Conservation (phyloP, 2,797 vertebrate genomes). For the Esox masquinongy region DNA sequence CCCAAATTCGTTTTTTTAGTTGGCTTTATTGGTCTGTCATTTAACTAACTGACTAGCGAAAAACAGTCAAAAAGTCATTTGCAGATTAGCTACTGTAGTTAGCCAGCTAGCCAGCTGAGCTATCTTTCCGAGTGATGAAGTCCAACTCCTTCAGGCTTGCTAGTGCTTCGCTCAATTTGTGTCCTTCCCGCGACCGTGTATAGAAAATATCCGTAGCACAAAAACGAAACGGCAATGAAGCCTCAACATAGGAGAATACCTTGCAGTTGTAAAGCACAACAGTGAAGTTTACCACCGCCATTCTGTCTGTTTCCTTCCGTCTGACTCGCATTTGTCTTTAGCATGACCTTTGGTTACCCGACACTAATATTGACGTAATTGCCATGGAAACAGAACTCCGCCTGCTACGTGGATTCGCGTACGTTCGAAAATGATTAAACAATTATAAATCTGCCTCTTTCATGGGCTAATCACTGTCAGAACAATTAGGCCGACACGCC, state of each 20-base stretch:
- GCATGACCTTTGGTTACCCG: constrained; percentile 70
- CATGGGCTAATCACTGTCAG: no score
- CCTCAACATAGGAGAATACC: constrained; percentile 29
- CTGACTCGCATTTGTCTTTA: constrained; percentile 59
- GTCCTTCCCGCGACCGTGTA: constrained; percentile 41
- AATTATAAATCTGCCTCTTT: background rate
- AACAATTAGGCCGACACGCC: no score
- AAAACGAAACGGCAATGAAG: constrained; percentile 18
- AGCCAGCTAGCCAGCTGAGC: constrained; percentile 21
- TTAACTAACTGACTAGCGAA: background rate
- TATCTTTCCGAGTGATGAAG: constrained; percentile 22
- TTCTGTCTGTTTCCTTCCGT: constrained; percentile 62
- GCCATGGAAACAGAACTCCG: constrained; percentile 63
- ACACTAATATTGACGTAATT: constrained; percentile 67
- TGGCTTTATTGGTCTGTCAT: background rate
- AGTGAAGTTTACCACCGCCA: constrained; percentile 47
- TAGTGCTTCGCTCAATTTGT: constrained; percentile 29
- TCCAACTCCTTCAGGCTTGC: constrained; percentile 24
- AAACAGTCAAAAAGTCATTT: background rate
- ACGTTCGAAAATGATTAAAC: constrained; percentile 19
- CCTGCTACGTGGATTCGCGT: constrained; percentile 27
- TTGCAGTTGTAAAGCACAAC: constrained; percentile 33
- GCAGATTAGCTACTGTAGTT: background rate
- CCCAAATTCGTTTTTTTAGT: background rate
- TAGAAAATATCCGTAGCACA: constrained; percentile 23